Base-by-base conservation (phyloP, 2,888 invertebrate genomes). In the Ophion slaviceki region DNA sequence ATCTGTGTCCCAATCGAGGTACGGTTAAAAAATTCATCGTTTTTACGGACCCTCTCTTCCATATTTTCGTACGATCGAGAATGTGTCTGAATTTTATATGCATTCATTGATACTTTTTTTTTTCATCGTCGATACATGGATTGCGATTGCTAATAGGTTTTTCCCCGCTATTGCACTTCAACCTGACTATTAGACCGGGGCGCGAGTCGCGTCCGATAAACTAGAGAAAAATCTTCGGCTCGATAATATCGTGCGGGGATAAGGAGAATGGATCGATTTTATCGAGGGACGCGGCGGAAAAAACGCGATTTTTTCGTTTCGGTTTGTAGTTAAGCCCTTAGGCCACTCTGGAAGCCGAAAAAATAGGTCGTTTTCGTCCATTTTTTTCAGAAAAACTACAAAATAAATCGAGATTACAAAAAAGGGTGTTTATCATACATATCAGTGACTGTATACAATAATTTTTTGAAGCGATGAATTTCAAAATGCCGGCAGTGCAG, bases 121-220 rank as follows among this genome's bases (percentile, higher is more conserved):
- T 45, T 66, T 66, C 62, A 66, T 67, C 67, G 66, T 80, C 72
- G 72, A 85, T 80, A 80, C 75, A 82, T 71, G 78, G 57, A 82
- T 82, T 78, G 82, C 78, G 75, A 83, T 74, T 75, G 70, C 83
- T 83, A 83, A 86, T 83, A 80, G 40, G 80, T 80, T 86, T 80
- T 74, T 80, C 85, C 79, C 82, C 79, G 82, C 80, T 87, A 85
- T 80, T 85, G 79, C 82, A 85, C 74, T 77, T 79, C 36, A 82
- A 24, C 77, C 81, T 85, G 85, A 74, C 85, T 85, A 86, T 85
- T 72, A 68, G 75, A 87, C 81, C 53, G 53, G 62, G 78, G 85
- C 85, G 85, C 86, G 79, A 83, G 83, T 77, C 76, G 45, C 85
- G 82, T 84, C 77, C 84, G 36, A 36, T 36, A 82, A 79, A 84